Conservation (phyloP, 2,888 invertebrate species). For the Microctonus aethiopoides region DNA sequence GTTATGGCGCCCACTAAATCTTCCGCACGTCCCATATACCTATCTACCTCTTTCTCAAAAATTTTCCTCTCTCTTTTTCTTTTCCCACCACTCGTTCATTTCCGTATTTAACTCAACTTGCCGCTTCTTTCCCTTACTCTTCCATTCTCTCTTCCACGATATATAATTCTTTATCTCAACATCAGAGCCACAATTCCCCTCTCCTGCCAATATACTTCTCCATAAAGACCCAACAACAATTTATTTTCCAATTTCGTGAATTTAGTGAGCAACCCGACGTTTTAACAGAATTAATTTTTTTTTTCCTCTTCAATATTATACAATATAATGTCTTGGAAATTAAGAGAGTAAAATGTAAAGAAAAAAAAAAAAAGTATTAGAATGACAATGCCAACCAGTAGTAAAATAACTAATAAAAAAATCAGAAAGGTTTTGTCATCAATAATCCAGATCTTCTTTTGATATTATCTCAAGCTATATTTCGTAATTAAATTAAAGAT, state of each 20-base stretch:
- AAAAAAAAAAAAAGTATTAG: too few species aligned
- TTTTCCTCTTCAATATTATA: not conserved
- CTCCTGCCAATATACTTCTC: slow-evolving; percentile 13
- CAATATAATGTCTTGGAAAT: not conserved
- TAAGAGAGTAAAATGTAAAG: too few species aligned
- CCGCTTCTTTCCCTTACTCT: slow-evolving; percentile 9
- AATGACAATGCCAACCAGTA: too few species aligned
- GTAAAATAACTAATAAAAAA: not conserved
- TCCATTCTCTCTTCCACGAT: too few species aligned
- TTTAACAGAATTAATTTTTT: slow-evolving; percentile 46
- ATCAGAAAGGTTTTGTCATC: not conserved
- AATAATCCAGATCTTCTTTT: not conserved
- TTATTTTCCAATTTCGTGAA: slow-evolving; percentile 56
- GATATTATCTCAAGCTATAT: not conserved
- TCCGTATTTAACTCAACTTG: slow-evolving; percentile 38
- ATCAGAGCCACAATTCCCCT: slow-evolving; percentile 12
- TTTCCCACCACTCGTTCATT: slow-evolving; percentile 37
- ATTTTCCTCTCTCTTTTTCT: slow-evolving; percentile 38
- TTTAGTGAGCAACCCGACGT: slow-evolving; percentile 50
- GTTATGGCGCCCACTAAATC: slow-evolving; percentile 56
- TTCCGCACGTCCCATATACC: slow-evolving; percentile 37
- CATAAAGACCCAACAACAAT: slow-evolving; percentile 43
- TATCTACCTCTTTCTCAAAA: slow-evolving; percentile 38
- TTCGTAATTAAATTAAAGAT: not conserved
- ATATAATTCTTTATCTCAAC: slow-evolving; percentile 22